Base-by-base conservation (phyloP, 2,113 vertebrate species). In the Gyps fulvus region DNA sequence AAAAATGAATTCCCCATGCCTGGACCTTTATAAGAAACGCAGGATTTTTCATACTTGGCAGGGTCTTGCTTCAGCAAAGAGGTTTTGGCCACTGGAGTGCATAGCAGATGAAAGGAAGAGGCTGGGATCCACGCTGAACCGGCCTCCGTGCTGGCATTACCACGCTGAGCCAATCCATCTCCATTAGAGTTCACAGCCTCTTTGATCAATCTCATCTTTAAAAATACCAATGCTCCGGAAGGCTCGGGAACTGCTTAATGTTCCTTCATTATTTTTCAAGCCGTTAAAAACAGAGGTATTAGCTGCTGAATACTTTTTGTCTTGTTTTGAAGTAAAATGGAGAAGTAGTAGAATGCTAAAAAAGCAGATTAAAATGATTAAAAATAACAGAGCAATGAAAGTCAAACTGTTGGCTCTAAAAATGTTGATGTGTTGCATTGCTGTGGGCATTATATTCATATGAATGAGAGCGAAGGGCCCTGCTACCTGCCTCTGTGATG, bases 131-230 rank as follows among this genome's bases (percentile, higher is more conserved):
- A 32, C 0, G 2, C 87, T 93, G 93, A 50, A 91, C 66, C 8
- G 12, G 69, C 97, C 89, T 80, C 73, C 13, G 18, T 80, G 72
- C 96, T 87, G 92, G 93, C 45, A 42, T 77, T 91, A 17, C 82
- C 1, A 16, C 1, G 13, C 93, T 22, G 79, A 93, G 89, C 87
- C 87, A 80, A 96, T 97, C 87, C 82, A 93, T 97, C 95, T 95
- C 96, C 94, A 97, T 95, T 83, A 69, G 91, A 94, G 93, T 93
- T 90, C 94, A 89, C 87, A 97, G 91, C 74, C 91, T 89, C 73
- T 96, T 97, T 97, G 97, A 96, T 97, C 94, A 96, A 97, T 94
- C 74, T 90, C 95, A 83, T 95, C 95, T 94, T 95, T 94, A 95
- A 94, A 97, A 97, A 93, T 55, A 97, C 95, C 91, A 77, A 0